Base-by-base conservation (phyloP, 53 echinoderm and acorn worm species). In the Echinarachnius parma region DNA sequence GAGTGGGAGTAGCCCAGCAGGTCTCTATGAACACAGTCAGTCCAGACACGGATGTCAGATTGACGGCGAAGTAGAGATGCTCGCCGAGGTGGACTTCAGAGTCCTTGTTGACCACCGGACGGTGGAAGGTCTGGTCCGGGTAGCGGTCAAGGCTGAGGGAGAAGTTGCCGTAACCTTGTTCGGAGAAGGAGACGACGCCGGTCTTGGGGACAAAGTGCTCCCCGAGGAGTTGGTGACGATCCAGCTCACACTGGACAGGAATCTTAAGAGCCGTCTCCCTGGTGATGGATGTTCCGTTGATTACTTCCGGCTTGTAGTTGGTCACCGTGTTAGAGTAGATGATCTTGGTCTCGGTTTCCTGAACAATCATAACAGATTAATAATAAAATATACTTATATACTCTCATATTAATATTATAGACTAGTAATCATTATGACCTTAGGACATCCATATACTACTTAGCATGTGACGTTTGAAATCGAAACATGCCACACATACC, bases 111-210 rank as follows among this genome's bases (percentile, higher is more conserved):
- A 5, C 57, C 9, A 23, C 57, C 28, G 39, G 5, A 11, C 56
- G 15, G 57, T 56, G 30, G 31, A 39, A 72, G 15, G 57, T 56
- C 3, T 54, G n/a, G 9, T 72, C 74, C 23, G 34, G 21, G 26
- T 72, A 72, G 27, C 74, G 74, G 39, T 72, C 74, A n/a, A 72
- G 74, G 34, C 74, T 54, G 5, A 72, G 57, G 16, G 56, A 56
- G 20, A 72, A 72, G 2, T 72, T 55, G 5, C 74, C 74, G 42
- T 56, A 56, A 8, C 57, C 57, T 21, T 28, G 18, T 19, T 72
- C 74, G n/a, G 22, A 26, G 7, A 36, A 36, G 4, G 25, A 1
- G 5, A 72, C 56, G n/a, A n/a, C 35, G 28, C 74, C 74, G 2
- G 15, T 28, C 28, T 37, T 72, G 1, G 74, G 74, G 19, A 25